phyloP scores from a whole-genome alignment of 2,797 vertebrate species.

The Pampus argenteus region DNA sequence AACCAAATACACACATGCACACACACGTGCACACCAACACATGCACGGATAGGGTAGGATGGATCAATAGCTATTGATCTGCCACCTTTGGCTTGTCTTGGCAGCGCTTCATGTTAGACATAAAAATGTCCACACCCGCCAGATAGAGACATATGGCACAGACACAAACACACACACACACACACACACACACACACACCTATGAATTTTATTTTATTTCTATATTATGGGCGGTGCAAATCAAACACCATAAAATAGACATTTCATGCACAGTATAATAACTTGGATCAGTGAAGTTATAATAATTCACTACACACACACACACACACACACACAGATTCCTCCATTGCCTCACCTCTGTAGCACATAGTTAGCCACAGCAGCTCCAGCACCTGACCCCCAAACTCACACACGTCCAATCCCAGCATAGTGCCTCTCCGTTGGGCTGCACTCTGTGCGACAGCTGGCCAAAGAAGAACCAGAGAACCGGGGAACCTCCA shows the following conservation, averaged over 20 bases:
- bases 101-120: constrained; percentile 67
- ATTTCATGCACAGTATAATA: constrained; percentile 2
- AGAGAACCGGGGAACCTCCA: constrained; percentile 65
- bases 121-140: constrained; percentile 76
- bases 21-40: constrained; percentile 12
- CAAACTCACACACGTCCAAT: constrained; percentile 93
- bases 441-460: constrained; percentile 59
- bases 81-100: constrained; percentile 73
- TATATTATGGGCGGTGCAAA: background rate
- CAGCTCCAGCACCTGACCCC: constrained; percentile 90
- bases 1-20: background rate
- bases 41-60: constrained; percentile 39
- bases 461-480: constrained; percentile 58
- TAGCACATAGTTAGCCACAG: constrained; percentile 94
- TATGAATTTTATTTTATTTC: background rate
- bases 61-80: constrained; percentile 80
- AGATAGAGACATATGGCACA: constrained; percentile 59
- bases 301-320: constrained; percentile 17
- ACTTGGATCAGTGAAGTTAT: constrained; percentile 45
- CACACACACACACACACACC: constrained; percentile 24
- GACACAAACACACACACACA: constrained; percentile 25
- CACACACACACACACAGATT: constrained; percentile 19
- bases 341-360: constrained; percentile 88
- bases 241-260: constrained; percentile 3
- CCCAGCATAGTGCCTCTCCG: constrained; percentile 88